Percentiles rank a stretch among this genome's conserved stretches.
Conservation (phyloP, 2,113 vertebrate species). For the Syrmaticus mikado region DNA sequence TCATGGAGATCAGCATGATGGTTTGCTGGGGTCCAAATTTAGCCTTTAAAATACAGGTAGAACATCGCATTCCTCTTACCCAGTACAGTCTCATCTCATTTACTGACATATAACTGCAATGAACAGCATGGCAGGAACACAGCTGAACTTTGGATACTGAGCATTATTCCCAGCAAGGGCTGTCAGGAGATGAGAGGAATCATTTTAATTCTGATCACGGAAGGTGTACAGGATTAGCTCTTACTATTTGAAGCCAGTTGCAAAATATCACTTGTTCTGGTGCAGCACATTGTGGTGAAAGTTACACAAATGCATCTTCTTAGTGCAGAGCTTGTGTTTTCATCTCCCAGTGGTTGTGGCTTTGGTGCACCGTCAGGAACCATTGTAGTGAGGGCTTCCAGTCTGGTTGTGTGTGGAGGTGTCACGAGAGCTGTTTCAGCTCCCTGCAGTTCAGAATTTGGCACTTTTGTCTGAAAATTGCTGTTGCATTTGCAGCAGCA, state of each 20-base stretch:
- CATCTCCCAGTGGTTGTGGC: neutral
- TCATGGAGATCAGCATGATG: neutral
- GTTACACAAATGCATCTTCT: neutral
- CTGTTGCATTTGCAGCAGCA: neutral
- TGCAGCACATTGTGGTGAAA: neutral
- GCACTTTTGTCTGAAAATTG: neutral
- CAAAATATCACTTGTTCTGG: neutral
- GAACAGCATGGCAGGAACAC: neutral
- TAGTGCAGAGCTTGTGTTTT: neutral
- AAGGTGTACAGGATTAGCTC: neutral
- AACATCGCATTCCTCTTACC: neutral
- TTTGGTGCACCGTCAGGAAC: neutral
- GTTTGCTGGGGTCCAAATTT: neutral
- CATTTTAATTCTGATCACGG: neutral
- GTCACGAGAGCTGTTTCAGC: neutral
- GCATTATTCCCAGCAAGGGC: neutral
- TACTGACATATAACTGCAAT: neutral
- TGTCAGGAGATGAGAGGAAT: neutral
- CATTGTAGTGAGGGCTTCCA: neutral
- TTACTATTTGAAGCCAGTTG: neutral
- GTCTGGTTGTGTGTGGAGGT: neutral
- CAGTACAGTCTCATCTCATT: neutral
- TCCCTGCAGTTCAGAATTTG: neutral
- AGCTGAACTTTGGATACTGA: neutral
- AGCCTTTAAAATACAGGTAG: neutral